These are phyloP conservation scores for Lerema accius DNA, from an alignment of 1,140 invertebrate species.

Conservation along the genomic window DNA sequence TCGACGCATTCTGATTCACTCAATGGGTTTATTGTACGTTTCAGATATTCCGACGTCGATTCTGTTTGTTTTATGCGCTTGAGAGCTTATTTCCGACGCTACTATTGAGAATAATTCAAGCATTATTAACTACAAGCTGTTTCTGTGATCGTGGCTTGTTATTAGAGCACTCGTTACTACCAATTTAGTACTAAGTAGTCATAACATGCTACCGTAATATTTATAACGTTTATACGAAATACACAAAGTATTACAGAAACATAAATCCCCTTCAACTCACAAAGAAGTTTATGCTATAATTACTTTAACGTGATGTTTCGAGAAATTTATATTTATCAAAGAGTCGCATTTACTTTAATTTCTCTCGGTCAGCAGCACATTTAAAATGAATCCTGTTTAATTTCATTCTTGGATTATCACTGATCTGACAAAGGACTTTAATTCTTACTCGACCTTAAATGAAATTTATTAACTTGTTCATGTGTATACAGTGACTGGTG, in stretches of 20 bases:
- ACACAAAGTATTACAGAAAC: neutral
- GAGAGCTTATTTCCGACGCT: slow-evolving; percentile 38
- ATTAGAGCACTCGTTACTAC: neutral
- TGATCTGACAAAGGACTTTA: slow-evolving; percentile 18
- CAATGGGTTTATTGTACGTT: slow-evolving; percentile 66
- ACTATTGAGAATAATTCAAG: slow-evolving; percentile 29
- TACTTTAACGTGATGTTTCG: slow-evolving; percentile 16
- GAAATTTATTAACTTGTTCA: slow-evolving; percentile 25
- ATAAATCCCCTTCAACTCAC: slow-evolving; percentile 1
- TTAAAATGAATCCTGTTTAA: slow-evolving; percentile 22
- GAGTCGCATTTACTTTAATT: slow-evolving; percentile 30
- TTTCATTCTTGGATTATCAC: slow-evolving; percentile 19
- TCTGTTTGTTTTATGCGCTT: slow-evolving; percentile 59
- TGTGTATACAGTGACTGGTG: neutral
- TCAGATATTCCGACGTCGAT: slow-evolving; percentile 58
- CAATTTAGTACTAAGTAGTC: neutral
- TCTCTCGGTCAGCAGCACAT: slow-evolving; percentile 2
- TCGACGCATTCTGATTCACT: slow-evolving; percentile 62
- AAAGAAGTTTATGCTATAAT: slow-evolving; percentile 21
- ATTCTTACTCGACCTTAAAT: slow-evolving; percentile 22
- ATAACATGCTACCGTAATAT: neutral
- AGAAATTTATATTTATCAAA: slow-evolving; percentile 21
- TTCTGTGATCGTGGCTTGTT: slow-evolving; percentile 47
- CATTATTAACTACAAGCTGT: slow-evolving; percentile 48
- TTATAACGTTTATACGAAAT: neutral